Conservation (phyloP, 2,797 vertebrate species). For the Protonibea diacanthus region DNA sequence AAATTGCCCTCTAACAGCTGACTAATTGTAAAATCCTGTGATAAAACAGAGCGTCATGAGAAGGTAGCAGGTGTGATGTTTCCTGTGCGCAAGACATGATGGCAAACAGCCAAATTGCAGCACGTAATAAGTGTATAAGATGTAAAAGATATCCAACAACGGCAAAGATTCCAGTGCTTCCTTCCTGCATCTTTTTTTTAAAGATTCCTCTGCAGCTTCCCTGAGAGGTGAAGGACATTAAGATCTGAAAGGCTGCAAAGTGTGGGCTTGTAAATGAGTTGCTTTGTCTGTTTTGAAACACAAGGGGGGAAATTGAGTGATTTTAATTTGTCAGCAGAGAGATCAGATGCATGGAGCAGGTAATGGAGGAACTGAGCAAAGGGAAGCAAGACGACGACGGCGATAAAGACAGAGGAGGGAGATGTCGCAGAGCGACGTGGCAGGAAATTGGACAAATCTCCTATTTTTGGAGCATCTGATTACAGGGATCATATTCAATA, state of each 20-base stretch:
- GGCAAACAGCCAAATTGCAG: neutral
- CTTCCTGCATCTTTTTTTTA: neutral
- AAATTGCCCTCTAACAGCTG: slow-evolving; percentile 26
- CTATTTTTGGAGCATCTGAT: slow-evolving; percentile 68
- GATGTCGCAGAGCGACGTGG: slow-evolving; percentile 38
- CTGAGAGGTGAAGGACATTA: neutral
- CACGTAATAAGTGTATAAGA: neutral
- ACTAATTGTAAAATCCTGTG: slow-evolving; percentile 28
- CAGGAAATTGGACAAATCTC: slow-evolving; percentile 73
- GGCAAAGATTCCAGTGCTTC: neutral
- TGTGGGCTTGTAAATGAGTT: slow-evolving; percentile 35
- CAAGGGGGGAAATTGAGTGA: slow-evolving; percentile 36
- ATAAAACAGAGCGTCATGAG: slow-evolving; percentile 5
- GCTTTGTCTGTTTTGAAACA: slow-evolving; percentile 40
- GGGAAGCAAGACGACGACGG: slow-evolving; percentile 53
- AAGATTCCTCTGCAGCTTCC: slow-evolving; percentile 15
- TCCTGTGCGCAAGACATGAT: neutral
- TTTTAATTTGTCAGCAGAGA: slow-evolving; percentile 48
- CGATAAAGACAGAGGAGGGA: slow-evolving; percentile 53
- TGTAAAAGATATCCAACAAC: neutral
- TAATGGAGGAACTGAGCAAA: slow-evolving; percentile 39
- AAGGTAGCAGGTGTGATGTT: neutral
- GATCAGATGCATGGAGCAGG: slow-evolving; percentile 41
- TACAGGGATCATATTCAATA: slow-evolving; percentile 59
- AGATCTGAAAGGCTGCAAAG: slow-evolving; percentile 24